Conservation (phyloP, 2,113 vertebrate species). For the Prietella phreatophila region DNA sequence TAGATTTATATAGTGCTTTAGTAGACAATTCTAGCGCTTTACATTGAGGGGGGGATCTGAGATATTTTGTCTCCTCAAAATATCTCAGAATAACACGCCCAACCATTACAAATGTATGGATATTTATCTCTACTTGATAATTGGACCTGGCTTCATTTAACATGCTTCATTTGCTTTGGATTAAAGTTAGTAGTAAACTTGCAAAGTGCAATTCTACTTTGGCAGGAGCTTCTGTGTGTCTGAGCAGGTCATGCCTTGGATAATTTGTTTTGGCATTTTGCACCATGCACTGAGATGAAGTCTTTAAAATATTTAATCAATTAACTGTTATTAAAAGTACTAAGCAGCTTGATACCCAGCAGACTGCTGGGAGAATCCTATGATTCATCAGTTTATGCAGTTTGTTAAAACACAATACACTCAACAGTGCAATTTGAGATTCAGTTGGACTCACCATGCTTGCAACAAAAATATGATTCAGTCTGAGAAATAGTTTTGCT, state of each 20-base stretch:
- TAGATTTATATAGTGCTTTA: too few species aligned
- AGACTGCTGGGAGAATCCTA: constrained; percentile 14
- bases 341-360: background rate
- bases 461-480: constrained; percentile 17
- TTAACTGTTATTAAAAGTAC: constrained; percentile 8
- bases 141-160: background rate
- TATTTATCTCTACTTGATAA: background rate
- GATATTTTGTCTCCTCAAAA: background rate
- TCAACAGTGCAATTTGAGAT: constrained; percentile 1
- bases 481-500: background rate
- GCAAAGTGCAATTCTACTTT: constrained; percentile 20
- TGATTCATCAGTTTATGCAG: background rate
- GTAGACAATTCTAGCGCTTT: too few species aligned
- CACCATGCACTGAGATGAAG: background rate
- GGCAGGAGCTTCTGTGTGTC: constrained; percentile 6
- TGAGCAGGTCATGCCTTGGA: constrained; percentile 4
- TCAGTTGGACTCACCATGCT: background rate
- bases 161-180: background rate
- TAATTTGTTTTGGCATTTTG: constrained; percentile 21
- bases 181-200: background rate
- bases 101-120: background rate
- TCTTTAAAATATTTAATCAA: background rate
- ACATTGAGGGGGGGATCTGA: too few species aligned
- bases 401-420: constrained; percentile 18
- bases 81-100: background rate